Evolutionary conservation across 2,113 vertebrate genomes (phyloP), one percentile per base, ranked within the genome.

Genomic region (Stigmatopora argus): DNA sequence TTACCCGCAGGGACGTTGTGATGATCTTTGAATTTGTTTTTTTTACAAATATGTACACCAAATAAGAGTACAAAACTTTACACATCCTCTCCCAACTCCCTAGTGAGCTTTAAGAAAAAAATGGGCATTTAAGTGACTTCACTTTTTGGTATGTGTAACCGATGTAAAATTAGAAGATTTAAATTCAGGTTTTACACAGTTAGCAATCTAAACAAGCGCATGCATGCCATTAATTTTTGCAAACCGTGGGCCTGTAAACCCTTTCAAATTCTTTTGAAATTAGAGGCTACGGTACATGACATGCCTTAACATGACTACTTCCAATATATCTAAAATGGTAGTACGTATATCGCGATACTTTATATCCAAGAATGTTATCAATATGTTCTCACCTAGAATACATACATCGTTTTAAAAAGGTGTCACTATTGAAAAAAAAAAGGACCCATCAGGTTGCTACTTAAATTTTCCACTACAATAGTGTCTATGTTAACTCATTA

Each of bases 1-100:
- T 69, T 80, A 72, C 70, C 62, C 72, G 34, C 53, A 67, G 65
- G 68, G 35, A 62, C 41, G 51, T 9, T 53, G 51, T 1, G 51
- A 56, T 17, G 14, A 56, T 2, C 53, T 56, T 31, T 55, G n/a
- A 3, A 47, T 47, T 47, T 51, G n/a, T n/a, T n/a, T n/a, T 55
- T 11, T 23, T 15, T 26, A 12, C 21, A 31, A 56, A 11, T 12
- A 23, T 11, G 51, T 53, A 12, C 19, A 53, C 19, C n/a, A 52
- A 52, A 19, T 52, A 10, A 21, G n/a, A 52, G 49, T 21, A 19
- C n/a, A 18, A 8, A 18, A 41, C 6, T 51, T 49, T 18, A 49
- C 48, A 10, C 18, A 51, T 19, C n/a, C n/a, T 21, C 19, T 19
- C 51, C 19, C 51, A 48, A 52, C 8, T 18, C n/a, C 9, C 49